phyloP scores from a whole-genome alignment of 2,888 invertebrate genomes.

The Artemia sp. region DNA sequence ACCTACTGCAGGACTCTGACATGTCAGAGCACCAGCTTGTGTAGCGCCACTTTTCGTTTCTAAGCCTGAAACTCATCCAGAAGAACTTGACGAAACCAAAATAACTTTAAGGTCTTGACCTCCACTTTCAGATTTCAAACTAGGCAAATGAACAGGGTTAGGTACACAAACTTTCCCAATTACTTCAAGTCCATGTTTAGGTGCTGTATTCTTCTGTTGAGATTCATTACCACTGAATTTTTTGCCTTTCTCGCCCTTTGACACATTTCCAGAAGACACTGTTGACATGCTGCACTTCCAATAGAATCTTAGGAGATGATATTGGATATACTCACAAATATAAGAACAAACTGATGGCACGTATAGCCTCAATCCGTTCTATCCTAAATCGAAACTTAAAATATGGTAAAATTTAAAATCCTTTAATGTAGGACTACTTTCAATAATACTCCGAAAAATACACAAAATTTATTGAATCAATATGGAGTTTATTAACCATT shows the following conservation, averaged over 20 bases:
- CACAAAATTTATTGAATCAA: too few species aligned
- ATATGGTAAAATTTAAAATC: too few species aligned
- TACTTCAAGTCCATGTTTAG: conserved; percentile 99
- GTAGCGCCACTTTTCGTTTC: conserved; percentile 25
- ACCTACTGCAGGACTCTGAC: conserved; percentile 22
- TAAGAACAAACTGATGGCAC: conserved; percentile 7
- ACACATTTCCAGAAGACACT: conserved; percentile 65
- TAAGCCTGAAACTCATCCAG: conserved; percentile 49
- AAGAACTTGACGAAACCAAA: conserved; percentile 58
- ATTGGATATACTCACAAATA: conserved; percentile 9
- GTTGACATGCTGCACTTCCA: conserved; percentile 91
- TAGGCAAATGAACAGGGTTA: conserved; percentile 88
- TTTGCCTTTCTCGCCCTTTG: conserved; percentile 73
- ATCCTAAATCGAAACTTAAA: too few species aligned
- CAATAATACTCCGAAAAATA: too few species aligned
- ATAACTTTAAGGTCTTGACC: conserved; percentile 48
- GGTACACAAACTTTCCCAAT: conserved; percentile 97
- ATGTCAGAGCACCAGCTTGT: conserved; percentile 29
- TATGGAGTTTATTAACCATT: too few species aligned
- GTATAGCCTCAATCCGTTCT: too few species aligned
- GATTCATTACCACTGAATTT: conserved; percentile 81
- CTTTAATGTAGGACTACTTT: too few species aligned
- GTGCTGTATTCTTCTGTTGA: conserved; percentile 71
- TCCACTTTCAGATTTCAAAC: conserved; percentile 75
- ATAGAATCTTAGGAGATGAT: conserved; percentile 60